Evolutionary conservation across 2,113 vertebrate genomes (phyloP), one percentile per base, ranked within the genome.

Genomic region (Mormyrus lacerda): DNA sequence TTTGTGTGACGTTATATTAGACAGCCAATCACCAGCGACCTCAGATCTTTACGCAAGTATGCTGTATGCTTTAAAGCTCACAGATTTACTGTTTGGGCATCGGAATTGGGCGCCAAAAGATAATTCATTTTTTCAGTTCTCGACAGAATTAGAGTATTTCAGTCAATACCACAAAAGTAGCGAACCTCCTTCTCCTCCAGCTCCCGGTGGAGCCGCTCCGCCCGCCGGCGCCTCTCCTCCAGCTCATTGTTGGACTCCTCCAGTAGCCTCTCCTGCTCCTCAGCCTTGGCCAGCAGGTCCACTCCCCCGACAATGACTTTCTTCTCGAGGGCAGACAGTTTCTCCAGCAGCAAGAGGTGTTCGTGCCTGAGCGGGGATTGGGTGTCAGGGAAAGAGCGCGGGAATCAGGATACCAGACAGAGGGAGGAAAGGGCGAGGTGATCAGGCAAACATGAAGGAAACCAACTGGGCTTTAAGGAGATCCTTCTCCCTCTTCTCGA

Each of bases 261-360:
- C 45, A 99, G 94, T 90, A 99, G 97, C 92, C 96, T 99, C 93
- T 99, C 98, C 91, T 99, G 98, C 92, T 99, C 98, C 92, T 99
- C 98, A 58, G 98, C 98, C 94, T 99, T 99, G 51, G 98, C 98
- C 94, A 99, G 91, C 90, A 99, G 96, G 93, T 99, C 98, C 89
- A 99, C 98, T 58, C 98, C 98, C 73, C 98, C 98, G 31, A 99
- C 98, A 39, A 99, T 99, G 88, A 99, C 98, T 91, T 99, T 99
- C 92, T 99, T 99, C 94, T 99, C 98, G 88, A 99, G 85, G 0
- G 97, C 96, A 13, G 97, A 98, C 79, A 99, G 93, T 89, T 99
- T 99, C 92, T 99, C 98, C 90, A 98, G 92, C 58, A 99, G 94
- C 87, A 97, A 96, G 87, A 98, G 98, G 94, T 99, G 98, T 87